phyloP scores from a whole-genome alignment of 2,797 vertebrate species.

The Artibeus jamaicensis region DNA sequence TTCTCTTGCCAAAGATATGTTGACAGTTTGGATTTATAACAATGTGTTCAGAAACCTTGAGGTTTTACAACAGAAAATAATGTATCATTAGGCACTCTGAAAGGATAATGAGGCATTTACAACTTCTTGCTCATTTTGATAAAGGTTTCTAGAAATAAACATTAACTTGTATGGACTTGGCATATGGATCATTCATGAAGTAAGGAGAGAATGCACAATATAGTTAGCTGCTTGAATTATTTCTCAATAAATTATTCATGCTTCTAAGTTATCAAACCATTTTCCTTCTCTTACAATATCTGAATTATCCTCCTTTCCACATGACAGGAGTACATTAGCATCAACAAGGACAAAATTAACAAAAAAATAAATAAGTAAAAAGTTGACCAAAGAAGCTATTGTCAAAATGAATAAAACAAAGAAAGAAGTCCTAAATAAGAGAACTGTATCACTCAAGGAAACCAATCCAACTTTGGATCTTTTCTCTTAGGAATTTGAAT shows the following conservation, averaged over 20 bases:
- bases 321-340: constrained; percentile 46
- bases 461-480: neutral
- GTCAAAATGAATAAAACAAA: constrained; percentile 62
- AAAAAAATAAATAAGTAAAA: neutral
- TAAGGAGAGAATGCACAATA: constrained; percentile 61
- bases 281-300: constrained; percentile 77
- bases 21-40: constrained; percentile 64
- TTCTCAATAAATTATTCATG: constrained; percentile 81
- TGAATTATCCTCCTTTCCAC: constrained; percentile 74
- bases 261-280: constrained; percentile 78
- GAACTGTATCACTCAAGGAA: neutral
- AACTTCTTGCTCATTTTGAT: constrained; percentile 62
- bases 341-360: constrained; percentile 60
- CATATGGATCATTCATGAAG: constrained; percentile 71
- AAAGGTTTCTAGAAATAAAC: constrained; percentile 70
- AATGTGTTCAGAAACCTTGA: constrained; percentile 49
- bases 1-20: constrained; percentile 28
- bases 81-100: constrained; percentile 51
- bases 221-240: constrained; percentile 78
- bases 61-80: constrained; percentile 44
- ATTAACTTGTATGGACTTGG: constrained; percentile 60
- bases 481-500: neutral
- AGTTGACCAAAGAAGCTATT: constrained; percentile 60
- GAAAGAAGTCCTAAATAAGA: constrained; percentile 37
- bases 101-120: constrained; percentile 70